phyloP scores from a whole-genome alignment of 1,140 invertebrate genomes.

The Marisa cornuarietis region DNA sequence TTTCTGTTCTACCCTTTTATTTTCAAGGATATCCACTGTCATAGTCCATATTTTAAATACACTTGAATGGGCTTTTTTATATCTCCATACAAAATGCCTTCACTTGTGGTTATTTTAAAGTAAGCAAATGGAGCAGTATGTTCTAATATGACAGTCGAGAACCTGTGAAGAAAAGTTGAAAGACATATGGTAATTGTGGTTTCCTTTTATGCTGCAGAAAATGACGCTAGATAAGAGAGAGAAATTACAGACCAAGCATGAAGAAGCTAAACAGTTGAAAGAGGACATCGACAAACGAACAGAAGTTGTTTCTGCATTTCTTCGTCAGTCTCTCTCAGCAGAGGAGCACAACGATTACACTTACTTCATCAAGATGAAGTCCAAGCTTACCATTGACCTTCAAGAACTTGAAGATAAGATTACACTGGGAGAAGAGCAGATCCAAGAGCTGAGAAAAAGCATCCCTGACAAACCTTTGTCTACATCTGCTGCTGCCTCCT shows the following conservation, averaged over 20 bases:
- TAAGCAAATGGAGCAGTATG: too few species aligned
- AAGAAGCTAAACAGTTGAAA: conserved; percentile 86
- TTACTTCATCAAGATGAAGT: conserved; percentile 91
- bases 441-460: conserved; percentile 65
- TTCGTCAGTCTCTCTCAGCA: conserved; percentile 79
- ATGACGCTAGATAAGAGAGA: conserved; percentile 81
- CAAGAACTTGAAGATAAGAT: conserved; percentile 89
- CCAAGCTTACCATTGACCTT: conserved; percentile 86
- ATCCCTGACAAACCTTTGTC: conserved; percentile 41
- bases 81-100: too few species aligned
- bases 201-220: conserved; percentile 70
- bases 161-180: too few species aligned
- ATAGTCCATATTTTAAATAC: too few species aligned
- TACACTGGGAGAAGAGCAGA: conserved; percentile 85
- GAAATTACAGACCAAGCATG: conserved; percentile 80
- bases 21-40: too few species aligned
- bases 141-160: too few species aligned
- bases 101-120: too few species aligned
- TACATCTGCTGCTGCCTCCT: background rate
- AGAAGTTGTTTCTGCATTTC: conserved; percentile 77
- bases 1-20: too few species aligned
- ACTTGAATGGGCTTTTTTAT: too few species aligned
- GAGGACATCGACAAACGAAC: conserved; percentile 84
- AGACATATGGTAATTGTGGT: background rate
- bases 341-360: conserved; percentile 85